phyloP scores from a whole-genome alignment of 2,888 invertebrate species.

The Argyresthia albistria region DNA sequence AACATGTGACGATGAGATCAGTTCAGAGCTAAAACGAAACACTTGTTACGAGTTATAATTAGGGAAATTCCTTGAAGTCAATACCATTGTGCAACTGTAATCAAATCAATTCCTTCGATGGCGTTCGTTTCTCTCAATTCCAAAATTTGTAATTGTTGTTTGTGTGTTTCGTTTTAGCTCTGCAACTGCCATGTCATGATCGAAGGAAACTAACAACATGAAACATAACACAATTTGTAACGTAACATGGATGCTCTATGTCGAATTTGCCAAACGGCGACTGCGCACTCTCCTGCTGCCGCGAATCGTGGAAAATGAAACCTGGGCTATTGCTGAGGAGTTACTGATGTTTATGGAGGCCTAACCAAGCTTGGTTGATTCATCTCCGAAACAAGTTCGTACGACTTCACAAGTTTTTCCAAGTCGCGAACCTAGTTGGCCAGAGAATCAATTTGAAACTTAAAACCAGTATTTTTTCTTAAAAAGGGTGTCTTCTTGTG shows the following conservation, averaged over 20 bases:
- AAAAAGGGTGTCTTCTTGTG: slow-evolving; percentile 43
- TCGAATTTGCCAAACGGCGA: slow-evolving; percentile 67
- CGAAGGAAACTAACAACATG: slow-evolving; percentile 57
- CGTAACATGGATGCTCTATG: slow-evolving; percentile 62
- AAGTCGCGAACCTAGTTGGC: background rate
- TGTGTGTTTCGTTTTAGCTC: slow-evolving; percentile 26
- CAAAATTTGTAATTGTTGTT: slow-evolving; percentile 13
- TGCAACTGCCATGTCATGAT: slow-evolving; percentile 39
- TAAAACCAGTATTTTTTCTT: slow-evolving; percentile 35
- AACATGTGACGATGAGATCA: slow-evolving; percentile 28
- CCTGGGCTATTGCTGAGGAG: slow-evolving; percentile 55
- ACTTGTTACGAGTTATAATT: background rate
- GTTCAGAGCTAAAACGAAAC: slow-evolving; percentile 37
- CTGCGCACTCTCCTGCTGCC: slow-evolving; percentile 44
- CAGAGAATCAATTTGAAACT: slow-evolving; percentile 36
- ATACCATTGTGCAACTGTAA: slow-evolving; percentile 5
- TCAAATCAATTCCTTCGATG: slow-evolving; percentile 42
- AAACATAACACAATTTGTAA: slow-evolving; percentile 58
- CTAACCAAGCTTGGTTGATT: background rate
- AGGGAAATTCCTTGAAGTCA: slow-evolving; percentile 1
- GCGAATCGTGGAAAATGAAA: slow-evolving; percentile 51
- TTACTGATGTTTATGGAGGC: slow-evolving; percentile 8
- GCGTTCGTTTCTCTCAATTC: slow-evolving; percentile 4
- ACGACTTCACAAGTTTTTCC: background rate
- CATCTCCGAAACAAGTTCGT: background rate